Evolutionary conservation across 92 coral and sea anemone genomes (phyloP).

Genomic region (Umimayanthus kanabou): DNA sequence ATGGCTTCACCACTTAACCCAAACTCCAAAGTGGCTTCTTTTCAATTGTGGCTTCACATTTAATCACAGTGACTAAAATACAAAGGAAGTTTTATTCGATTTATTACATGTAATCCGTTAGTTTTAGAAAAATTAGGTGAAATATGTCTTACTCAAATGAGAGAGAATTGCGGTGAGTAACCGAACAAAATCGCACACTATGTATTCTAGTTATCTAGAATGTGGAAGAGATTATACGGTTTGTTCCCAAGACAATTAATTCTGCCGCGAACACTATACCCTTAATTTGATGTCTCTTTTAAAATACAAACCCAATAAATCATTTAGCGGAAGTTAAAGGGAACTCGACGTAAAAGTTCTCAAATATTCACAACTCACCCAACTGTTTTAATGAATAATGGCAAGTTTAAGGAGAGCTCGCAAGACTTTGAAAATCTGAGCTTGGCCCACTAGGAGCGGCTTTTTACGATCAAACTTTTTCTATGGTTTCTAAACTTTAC

Average conservation of each 20-base stretch:
- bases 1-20: not conserved
- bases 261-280: not conserved
- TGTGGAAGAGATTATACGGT: not conserved
- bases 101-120: not conserved
- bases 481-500: not conserved
- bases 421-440: not conserved
- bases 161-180: not conserved
- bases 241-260: conserved; percentile 38
- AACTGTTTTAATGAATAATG: not conserved
- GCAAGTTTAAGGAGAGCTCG: not conserved
- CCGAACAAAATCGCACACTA: not conserved
- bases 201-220: not conserved
- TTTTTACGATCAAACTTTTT: conserved; percentile 11
- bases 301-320: not conserved
- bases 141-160: not conserved
- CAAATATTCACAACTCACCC: conserved; percentile 2
- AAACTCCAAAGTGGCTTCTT: not conserved
- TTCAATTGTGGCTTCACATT: not conserved
- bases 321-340: conserved; percentile 6
- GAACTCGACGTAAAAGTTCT: not conserved
- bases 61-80: not conserved
- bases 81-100: too few species aligned
- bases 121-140: not conserved
- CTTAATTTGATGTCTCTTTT: conserved; percentile 22
- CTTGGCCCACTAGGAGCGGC: not conserved